Conservation (phyloP, 2,888 invertebrate species). For the Andrena haemorrhoa region DNA sequence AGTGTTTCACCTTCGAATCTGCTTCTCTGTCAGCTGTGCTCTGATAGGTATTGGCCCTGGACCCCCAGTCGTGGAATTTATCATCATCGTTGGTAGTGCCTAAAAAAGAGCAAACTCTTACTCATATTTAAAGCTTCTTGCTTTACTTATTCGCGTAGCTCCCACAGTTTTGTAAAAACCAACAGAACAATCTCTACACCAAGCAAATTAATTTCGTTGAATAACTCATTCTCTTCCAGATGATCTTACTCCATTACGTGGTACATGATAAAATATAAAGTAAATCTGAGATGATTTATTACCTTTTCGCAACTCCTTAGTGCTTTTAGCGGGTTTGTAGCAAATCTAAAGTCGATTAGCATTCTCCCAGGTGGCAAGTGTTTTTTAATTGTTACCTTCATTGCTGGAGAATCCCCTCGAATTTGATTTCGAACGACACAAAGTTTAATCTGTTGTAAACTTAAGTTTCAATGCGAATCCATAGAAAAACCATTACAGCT, state of each 20-base stretch:
- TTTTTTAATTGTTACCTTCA: background rate
- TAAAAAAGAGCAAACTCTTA: conserved; percentile 34
- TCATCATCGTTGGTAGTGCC: conserved; percentile 43
- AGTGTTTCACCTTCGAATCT: conserved; percentile 71
- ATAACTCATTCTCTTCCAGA: background rate
- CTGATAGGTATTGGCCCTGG: conserved; percentile 63
- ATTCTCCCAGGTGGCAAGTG: background rate
- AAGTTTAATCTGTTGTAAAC: background rate
- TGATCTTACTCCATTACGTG: background rate
- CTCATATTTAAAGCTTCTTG: background rate
- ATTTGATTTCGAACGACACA: background rate
- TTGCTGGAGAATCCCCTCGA: background rate
- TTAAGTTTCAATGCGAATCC: background rate
- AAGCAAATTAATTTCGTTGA: conserved; percentile 1
- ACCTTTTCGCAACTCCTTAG: background rate
- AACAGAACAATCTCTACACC: background rate
- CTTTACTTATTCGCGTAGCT: background rate
- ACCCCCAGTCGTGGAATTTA: conserved; percentile 62
- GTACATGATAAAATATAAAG: background rate
- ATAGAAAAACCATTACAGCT: background rate
- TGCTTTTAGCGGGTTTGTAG: background rate
- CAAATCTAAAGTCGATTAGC: background rate
- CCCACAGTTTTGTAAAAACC: background rate
- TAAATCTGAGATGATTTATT: background rate
- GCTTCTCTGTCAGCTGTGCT: conserved; percentile 59